Evolutionary conservation across 2,888 invertebrate species (phyloP).

Genomic region (Zaprionus bogoriensis): DNA sequence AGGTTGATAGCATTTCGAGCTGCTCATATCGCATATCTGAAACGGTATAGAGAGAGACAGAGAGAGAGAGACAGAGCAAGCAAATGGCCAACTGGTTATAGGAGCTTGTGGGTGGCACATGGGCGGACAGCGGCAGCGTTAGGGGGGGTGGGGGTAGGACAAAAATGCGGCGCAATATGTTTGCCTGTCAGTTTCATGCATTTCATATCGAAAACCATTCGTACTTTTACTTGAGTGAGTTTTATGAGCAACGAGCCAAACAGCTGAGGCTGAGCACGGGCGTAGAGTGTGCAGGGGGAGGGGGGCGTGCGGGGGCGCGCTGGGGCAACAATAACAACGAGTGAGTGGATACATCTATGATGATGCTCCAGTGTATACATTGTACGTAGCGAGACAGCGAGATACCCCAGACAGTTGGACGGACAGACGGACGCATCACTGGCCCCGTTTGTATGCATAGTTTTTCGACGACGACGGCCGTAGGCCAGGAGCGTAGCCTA

Average conservation of each 20-base stretch:
- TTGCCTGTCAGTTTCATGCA: constrained; percentile 77
- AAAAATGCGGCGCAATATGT: constrained; percentile 75
- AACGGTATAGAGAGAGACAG: constrained; percentile 12
- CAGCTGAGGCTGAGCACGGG: constrained; percentile 20
- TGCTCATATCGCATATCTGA: constrained; percentile 47
- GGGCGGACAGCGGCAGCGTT: neutral
- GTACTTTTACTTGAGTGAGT: constrained; percentile 79
- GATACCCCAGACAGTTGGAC: constrained; percentile 19
- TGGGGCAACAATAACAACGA: constrained; percentile 53
- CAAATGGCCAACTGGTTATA: constrained; percentile 49
- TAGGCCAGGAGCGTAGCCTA: neutral
- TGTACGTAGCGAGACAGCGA: constrained; percentile 28
- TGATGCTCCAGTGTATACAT: constrained; percentile 75
- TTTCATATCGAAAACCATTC: constrained; percentile 78
- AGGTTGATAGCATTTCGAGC: constrained; percentile 29
- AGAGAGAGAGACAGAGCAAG: constrained; percentile 1
- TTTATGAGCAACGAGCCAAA: constrained; percentile 70
- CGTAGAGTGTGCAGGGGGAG: neutral
- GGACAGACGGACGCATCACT: constrained; percentile 36
- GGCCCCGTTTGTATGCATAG: constrained; percentile 65
- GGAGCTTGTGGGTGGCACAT: constrained; percentile 4
- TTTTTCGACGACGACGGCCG: constrained; percentile 20
- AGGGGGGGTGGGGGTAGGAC: neutral
- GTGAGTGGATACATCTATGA: constrained; percentile 68
- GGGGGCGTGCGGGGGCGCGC: neutral